Evolutionary conservation across 2,113 vertebrate genomes (phyloP).

Genomic region (Asarcornis scutulata): DNA sequence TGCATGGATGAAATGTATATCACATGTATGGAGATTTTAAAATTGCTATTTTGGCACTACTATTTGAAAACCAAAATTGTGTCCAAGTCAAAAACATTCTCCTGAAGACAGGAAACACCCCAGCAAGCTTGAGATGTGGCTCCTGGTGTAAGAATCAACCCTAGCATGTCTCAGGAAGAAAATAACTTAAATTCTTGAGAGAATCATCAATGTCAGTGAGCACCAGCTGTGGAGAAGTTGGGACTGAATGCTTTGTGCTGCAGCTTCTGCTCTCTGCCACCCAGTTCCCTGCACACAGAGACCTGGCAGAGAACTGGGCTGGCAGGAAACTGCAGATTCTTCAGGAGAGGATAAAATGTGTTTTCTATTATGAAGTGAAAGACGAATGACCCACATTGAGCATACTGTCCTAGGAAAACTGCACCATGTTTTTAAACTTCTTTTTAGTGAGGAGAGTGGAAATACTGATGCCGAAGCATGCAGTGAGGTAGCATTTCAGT

Average conservation of each 20-base stretch:
- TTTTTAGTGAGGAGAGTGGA: neutral
- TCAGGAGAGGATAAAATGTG: neutral
- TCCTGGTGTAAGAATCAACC: neutral
- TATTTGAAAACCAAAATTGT: neutral
- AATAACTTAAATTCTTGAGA: neutral
- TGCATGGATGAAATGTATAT: rapidly evolving
- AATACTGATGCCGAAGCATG: neutral
- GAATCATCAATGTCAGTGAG: neutral
- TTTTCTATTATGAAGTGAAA: neutral
- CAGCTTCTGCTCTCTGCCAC: neutral
- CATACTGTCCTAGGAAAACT: neutral
- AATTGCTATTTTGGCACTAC: neutral
- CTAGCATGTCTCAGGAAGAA: neutral
- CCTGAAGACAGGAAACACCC: neutral
- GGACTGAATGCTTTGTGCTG: rapidly evolving
- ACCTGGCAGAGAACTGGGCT: neutral
- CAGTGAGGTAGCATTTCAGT: neutral
- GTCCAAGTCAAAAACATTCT: neutral
- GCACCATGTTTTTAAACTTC: neutral
- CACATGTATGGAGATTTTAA: too few species aligned
- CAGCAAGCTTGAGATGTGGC: neutral
- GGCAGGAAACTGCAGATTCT: neutral
- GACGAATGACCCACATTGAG: neutral
- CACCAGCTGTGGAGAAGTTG: rapidly evolving
- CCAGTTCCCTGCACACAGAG: neutral